Evolutionary conservation across 2,113 vertebrate genomes (phyloP).

Genomic region (Myodes glareolus): DNA sequence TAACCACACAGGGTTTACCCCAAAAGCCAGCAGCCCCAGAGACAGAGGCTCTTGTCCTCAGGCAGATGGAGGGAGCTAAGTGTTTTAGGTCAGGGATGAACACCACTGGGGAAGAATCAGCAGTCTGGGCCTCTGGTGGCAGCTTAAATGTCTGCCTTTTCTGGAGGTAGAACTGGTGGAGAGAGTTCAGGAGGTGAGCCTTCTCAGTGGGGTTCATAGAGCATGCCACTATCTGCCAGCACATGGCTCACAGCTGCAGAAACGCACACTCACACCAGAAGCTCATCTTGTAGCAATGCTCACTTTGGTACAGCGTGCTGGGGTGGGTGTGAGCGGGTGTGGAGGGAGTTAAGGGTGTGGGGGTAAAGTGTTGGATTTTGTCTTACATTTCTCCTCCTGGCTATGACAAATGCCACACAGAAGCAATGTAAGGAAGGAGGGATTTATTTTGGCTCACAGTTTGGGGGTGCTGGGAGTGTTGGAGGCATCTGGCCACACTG

Average conservation of each 20-base stretch:
- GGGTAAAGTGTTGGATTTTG: neutral
- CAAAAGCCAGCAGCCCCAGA: neutral
- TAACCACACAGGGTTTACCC: neutral
- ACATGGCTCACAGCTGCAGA: rapidly evolving
- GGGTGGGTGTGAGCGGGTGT: neutral
- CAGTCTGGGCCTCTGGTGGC: neutral
- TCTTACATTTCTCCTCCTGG: neutral
- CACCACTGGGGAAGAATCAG: neutral
- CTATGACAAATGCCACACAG: neutral
- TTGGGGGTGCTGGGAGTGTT: neutral
- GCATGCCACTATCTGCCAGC: neutral
- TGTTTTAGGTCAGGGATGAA: neutral
- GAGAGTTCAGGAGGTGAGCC: neutral
- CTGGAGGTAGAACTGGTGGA: rapidly evolving
- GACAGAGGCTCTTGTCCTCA: rapidly evolving
- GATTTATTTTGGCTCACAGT: neutral
- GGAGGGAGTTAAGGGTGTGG: neutral
- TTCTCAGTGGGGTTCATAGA: neutral
- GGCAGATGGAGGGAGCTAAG: rapidly evolving
- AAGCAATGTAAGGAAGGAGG: too few relatives aligned
- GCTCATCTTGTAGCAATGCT: rapidly evolving
- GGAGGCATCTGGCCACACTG: too few relatives aligned
- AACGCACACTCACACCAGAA: rapidly evolving
- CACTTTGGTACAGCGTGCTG: neutral
- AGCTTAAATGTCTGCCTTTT: rapidly evolving